Percentiles rank a stretch among this genome's conserved stretches.
These are phyloP conservation scores for Trigoniulus corallinus DNA, from an alignment of 1,140 invertebrate species.

Conservation along the genomic window DNA sequence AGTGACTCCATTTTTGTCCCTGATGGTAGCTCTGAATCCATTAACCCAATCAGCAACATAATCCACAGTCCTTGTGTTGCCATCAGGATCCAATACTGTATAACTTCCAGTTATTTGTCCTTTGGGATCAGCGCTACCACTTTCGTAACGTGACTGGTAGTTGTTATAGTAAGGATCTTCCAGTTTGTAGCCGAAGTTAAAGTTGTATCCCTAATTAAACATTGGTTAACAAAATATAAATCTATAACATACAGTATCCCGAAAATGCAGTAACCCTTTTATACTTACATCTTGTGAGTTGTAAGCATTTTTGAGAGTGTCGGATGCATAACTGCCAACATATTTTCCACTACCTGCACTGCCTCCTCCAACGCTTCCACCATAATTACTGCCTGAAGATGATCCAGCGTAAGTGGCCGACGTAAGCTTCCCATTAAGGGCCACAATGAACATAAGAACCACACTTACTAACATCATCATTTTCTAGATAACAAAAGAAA, in stretches of 20 bases:
- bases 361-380: not conserved
- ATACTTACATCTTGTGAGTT: constrained; percentile 1
- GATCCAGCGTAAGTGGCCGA: not conserved
- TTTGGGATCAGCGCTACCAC: not conserved
- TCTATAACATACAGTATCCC: too few species aligned
- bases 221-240: too few species aligned
- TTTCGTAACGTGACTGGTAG: constrained; percentile 2
- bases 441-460: not conserved
- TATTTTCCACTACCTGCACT: not conserved
- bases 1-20: constrained; percentile 4
- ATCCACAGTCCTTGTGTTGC: not conserved
- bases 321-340: not conserved
- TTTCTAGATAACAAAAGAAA: too few species aligned
- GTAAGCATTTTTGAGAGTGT: not conserved
- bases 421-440: not conserved
- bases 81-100: not conserved
- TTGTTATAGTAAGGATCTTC: not conserved
- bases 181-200: constrained; percentile 4
- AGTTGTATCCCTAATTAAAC: not conserved
- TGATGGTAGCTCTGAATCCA: constrained; percentile 5
- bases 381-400: not conserved
- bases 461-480: not conserved
- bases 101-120: constrained; percentile 1
- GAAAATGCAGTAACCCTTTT: not conserved
- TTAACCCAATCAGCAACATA: constrained; percentile 1